A percentile compares a stretch with the other conserved stretches of the same genome.
Conservation (phyloP, 2,888 invertebrate genomes). For the Drosophila trichaetosa region DNA sequence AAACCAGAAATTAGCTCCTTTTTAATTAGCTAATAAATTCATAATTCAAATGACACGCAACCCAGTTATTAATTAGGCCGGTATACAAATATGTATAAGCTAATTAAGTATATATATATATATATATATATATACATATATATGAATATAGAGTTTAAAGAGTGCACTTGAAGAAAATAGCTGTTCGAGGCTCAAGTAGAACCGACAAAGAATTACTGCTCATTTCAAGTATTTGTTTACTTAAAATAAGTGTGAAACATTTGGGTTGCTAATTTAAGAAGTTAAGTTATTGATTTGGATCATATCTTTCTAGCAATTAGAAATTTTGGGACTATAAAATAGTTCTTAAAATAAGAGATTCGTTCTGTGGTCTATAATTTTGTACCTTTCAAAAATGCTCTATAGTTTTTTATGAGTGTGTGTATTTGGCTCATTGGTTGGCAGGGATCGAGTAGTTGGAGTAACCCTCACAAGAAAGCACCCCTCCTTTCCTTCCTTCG, state of each 20-base stretch:
- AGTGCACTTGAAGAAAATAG: background rate
- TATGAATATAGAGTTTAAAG: background rate
- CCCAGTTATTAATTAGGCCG: conserved; percentile 32
- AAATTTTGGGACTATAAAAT: background rate
- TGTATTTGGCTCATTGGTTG: conserved; percentile 18
- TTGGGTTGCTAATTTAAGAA: background rate
- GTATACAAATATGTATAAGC: background rate
- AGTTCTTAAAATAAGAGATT: background rate
- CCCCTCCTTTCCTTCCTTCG: background rate
- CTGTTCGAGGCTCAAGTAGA: background rate
- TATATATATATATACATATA: background rate
- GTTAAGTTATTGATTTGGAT: background rate
- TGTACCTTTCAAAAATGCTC: background rate
- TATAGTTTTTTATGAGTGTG: background rate
- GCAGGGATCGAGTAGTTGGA: conserved; percentile 27
- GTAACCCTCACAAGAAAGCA: conserved; percentile 29
- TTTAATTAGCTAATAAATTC: conserved; percentile 72
- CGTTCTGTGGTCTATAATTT: background rate
- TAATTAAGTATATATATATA: background rate
- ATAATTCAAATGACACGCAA: conserved; percentile 61
- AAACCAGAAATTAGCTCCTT: conserved; percentile 14
- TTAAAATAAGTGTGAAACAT: background rate
- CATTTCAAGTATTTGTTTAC: background rate
- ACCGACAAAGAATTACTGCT: background rate
- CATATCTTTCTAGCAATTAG: background rate